Conservation (phyloP, 2,888 invertebrate species). For the Sminthurinus aureus region DNA sequence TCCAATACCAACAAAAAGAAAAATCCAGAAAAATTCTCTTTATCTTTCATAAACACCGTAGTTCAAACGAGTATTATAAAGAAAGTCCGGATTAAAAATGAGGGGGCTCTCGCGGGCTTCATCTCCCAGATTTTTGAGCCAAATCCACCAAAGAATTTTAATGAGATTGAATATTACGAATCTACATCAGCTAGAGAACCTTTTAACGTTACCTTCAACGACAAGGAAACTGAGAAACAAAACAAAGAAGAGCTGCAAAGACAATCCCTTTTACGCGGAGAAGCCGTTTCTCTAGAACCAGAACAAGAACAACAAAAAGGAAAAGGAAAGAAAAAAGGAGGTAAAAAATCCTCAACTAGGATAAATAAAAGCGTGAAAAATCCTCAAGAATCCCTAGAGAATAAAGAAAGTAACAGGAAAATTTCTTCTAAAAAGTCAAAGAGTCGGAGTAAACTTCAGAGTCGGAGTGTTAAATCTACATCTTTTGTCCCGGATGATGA, state of each 20-base stretch:
- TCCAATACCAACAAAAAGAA: too few species aligned
- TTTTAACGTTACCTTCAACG: not conserved
- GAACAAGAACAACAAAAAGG: slow-evolving; percentile 11
- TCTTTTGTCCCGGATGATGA: not conserved
- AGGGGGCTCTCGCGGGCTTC: slow-evolving; percentile 12
- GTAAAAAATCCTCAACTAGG: too few species aligned
- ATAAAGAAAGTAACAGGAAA: not conserved
- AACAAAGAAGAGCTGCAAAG: not conserved
- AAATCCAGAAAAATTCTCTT: not conserved
- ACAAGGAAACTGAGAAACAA: not conserved
- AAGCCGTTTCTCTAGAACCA: too few species aligned
- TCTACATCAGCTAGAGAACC: not conserved
- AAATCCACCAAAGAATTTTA: slow-evolving; percentile 23
- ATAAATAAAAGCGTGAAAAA: too few species aligned
- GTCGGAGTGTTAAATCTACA: not conserved
- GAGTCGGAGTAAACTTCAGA: not conserved
- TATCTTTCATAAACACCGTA: slow-evolving; percentile 10
- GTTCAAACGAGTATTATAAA: not conserved
- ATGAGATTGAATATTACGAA: not conserved
- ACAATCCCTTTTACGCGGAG: too few species aligned
- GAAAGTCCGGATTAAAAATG: slow-evolving; percentile 18
- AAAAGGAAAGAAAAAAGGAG: not conserved
- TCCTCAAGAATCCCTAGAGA: too few species aligned
- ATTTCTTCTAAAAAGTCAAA: not conserved
- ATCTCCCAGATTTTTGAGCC: slow-evolving; percentile 12